phyloP scores from a whole-genome alignment of 2,888 invertebrate species.

The Drosophila anceps region DNA sequence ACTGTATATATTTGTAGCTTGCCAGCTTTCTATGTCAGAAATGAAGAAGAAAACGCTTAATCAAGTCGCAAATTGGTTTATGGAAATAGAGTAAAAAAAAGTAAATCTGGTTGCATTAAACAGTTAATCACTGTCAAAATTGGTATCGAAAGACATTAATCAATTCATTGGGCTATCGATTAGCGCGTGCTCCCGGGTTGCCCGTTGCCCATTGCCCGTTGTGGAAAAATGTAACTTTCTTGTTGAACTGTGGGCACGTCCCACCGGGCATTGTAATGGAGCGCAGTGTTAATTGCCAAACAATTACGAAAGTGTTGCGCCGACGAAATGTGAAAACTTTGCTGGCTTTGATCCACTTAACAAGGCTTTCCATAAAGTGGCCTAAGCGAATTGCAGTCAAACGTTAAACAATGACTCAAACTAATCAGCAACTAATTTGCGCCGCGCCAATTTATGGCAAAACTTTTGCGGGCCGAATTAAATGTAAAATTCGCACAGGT shows the following conservation, averaged over 20 bases:
- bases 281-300: constrained; percentile 63
- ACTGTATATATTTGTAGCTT: background rate
- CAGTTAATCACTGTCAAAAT: constrained; percentile 40
- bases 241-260: constrained; percentile 49
- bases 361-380: constrained; percentile 17
- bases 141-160: constrained; percentile 54
- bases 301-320: constrained; percentile 65
- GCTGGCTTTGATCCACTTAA: constrained; percentile 22
- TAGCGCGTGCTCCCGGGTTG: constrained; percentile 47
- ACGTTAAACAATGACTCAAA: constrained; percentile 47
- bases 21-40: constrained; percentile 4
- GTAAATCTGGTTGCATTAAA: constrained; percentile 11
- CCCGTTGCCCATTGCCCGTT: constrained; percentile 7
- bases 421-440: constrained; percentile 75
- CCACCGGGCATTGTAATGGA: constrained; percentile 43
- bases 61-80: constrained; percentile 30
- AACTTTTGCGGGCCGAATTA: constrained; percentile 34
- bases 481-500: constrained; percentile 31
- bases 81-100: constrained; percentile 16
- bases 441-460: constrained; percentile 38
- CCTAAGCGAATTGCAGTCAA: constrained; percentile 31
- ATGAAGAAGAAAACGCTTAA: constrained; percentile 16
- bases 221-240: constrained; percentile 29
- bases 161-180: constrained; percentile 62
- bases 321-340: constrained; percentile 30